Percentiles rank a stretch among this genome's conserved stretches.
Conservation (phyloP, 2,113 vertebrate genomes). For the Isichthys henryi region DNA sequence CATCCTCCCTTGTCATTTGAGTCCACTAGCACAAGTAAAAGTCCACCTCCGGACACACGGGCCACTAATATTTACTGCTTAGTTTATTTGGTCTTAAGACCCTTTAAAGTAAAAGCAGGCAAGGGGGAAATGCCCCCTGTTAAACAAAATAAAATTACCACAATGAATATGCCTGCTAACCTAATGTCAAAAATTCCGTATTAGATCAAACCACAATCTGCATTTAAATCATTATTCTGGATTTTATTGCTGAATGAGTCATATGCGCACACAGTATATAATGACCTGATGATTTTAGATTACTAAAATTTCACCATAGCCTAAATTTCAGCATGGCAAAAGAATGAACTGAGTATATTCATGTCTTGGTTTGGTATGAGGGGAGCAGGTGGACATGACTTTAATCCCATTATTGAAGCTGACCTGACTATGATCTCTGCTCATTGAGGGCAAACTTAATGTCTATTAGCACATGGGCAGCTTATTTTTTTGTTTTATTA, state of each 20-base stretch:
- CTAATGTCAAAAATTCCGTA: neutral
- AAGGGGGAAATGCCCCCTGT: constrained; percentile 15
- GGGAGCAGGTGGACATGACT: neutral
- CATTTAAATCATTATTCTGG: neutral
- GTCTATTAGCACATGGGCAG: neutral
- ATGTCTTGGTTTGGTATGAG: neutral
- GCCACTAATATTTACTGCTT: constrained; percentile 37
- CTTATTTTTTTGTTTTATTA: neutral
- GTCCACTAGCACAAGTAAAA: constrained; percentile 18
- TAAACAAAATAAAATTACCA: neutral
- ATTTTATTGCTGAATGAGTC: neutral
- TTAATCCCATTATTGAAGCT: neutral
- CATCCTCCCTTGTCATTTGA: constrained; percentile 42
- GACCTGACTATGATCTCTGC: neutral
- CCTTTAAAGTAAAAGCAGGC: constrained; percentile 25
- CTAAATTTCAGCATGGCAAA: neutral
- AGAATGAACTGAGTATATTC: neutral
- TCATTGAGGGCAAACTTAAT: neutral
- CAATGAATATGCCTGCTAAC: neutral
- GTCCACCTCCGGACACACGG: constrained; percentile 10
- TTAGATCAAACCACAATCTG: neutral
- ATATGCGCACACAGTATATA: neutral
- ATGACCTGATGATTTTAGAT: neutral
- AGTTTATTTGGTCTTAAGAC: constrained; percentile 33
- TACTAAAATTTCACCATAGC: neutral